Evolutionary conservation across 2,888 invertebrate species (phyloP).

Genomic region (Gastrophysa polygoni): DNA sequence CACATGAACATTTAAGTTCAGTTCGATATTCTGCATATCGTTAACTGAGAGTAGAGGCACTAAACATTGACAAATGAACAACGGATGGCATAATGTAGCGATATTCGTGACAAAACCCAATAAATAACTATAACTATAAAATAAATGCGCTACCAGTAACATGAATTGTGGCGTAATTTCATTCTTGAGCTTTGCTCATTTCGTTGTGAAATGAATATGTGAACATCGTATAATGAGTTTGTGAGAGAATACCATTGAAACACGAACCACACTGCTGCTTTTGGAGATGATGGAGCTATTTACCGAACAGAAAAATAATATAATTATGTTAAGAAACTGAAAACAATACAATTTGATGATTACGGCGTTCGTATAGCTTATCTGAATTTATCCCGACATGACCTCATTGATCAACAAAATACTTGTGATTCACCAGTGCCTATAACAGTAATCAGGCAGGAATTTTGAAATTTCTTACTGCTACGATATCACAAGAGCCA

Average conservation of each 20-base stretch:
- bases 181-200: background rate
- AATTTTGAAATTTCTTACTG: too few species aligned
- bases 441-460: too few species aligned
- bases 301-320: too few species aligned
- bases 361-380: too few species aligned
- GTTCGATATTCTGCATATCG: conserved; percentile 31
- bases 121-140: conserved; percentile 13
- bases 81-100: conserved; percentile 15
- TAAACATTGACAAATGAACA: conserved; percentile 30
- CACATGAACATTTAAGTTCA: conserved; percentile 28
- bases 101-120: conserved; percentile 19
- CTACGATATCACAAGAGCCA: too few species aligned
- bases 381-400: too few species aligned
- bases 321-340: too few species aligned
- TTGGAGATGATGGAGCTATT: background rate
- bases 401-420: too few species aligned
- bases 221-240: background rate
- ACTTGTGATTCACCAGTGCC: too few species aligned
- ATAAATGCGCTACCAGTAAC: conserved; percentile 9
- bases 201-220: background rate
- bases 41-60: conserved; percentile 25
- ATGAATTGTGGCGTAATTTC: background rate
- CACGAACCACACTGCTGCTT: background rate
- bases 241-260: background rate
- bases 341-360: too few species aligned